phyloP scores from a whole-genome alignment of 2,113 vertebrate genomes.

The Nannobrachium achirus region DNA sequence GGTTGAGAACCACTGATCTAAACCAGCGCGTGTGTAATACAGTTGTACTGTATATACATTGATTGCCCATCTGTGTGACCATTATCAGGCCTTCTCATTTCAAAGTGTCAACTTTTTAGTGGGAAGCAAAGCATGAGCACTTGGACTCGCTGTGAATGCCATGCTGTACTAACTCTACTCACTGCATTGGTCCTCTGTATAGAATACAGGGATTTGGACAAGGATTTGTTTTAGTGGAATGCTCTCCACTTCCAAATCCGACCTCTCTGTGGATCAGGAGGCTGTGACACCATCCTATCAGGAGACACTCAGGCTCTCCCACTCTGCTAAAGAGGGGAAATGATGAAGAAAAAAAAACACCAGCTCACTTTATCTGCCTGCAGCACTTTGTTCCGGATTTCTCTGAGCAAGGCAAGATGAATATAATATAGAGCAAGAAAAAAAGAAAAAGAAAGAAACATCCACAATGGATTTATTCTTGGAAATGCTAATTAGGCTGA shows the following conservation, averaged over 20 bases:
- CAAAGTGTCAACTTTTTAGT: not conserved
- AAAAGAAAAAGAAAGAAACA: constrained; percentile 53
- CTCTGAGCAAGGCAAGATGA: constrained; percentile 56
- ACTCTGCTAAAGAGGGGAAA: constrained; percentile 35
- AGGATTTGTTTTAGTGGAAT: constrained; percentile 25
- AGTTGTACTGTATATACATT: not conserved
- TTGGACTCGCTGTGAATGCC: not conserved
- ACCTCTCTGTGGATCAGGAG: constrained; percentile 36
- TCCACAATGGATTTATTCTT: constrained; percentile 61
- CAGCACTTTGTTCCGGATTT: constrained; percentile 59
- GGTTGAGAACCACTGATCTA: no score
- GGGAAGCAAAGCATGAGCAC: not conserved
- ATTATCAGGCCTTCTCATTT: not conserved
- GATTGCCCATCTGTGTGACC: not conserved
- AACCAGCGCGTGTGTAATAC: not conserved
- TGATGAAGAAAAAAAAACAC: not conserved
- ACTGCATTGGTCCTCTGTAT: not conserved
- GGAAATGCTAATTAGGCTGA: constrained; percentile 59
- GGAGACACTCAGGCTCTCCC: constrained; percentile 54
- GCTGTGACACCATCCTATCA: constrained; percentile 35
- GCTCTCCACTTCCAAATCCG: constrained; percentile 13
- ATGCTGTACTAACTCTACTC: not conserved
- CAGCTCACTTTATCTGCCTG: constrained; percentile 42
- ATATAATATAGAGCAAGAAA: constrained; percentile 57
- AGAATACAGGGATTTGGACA: not conserved